Conservation (phyloP, 2,113 vertebrate genomes). For the Suncus etruscus region DNA sequence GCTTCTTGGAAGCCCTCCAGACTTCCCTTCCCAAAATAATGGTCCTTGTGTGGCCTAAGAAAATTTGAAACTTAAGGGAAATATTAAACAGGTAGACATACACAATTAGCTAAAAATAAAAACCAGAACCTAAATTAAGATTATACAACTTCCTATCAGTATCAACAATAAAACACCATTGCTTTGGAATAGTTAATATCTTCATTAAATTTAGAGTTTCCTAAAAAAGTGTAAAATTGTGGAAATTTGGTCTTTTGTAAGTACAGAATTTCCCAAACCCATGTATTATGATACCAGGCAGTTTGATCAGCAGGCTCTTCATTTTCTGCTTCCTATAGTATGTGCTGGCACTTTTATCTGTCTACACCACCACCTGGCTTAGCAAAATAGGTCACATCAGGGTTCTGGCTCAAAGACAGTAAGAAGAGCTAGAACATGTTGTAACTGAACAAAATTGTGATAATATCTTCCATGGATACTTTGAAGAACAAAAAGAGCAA, state of each 20-base stretch:
- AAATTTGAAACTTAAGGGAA: not conserved
- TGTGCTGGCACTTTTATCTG: slow-evolving; percentile 7
- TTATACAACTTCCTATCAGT: slow-evolving; percentile 7
- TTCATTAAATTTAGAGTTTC: not conserved
- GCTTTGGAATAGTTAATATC: slow-evolving; percentile 7
- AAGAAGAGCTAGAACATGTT: slow-evolving; percentile 19
- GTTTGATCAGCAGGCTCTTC: not conserved
- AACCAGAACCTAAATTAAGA: slow-evolving; percentile 31
- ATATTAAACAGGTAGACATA: not conserved
- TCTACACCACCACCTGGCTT: slow-evolving; percentile 39
- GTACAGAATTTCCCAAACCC: not conserved
- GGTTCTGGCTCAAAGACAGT: slow-evolving; percentile 56
- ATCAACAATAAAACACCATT: slow-evolving; percentile 29
- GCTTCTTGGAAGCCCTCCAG: too few species aligned
- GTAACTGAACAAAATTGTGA: slow-evolving; percentile 55
- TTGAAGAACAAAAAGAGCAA: slow-evolving; percentile 42
- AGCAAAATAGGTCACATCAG: slow-evolving; percentile 67
- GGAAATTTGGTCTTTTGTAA: slow-evolving; percentile 36
- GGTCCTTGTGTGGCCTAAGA: too few species aligned
- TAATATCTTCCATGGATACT: slow-evolving; percentile 36
- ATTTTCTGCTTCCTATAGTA: slow-evolving; percentile 8
- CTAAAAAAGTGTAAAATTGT: not conserved
- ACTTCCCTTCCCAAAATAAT: too few species aligned
- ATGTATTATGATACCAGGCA: not conserved
- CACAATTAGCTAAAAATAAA: not conserved